Percentiles rank a stretch among this genome's conserved stretches.
These are phyloP conservation scores for Sinelater perroti DNA, from an alignment of 2,888 invertebrate species.

Conservation along the genomic window DNA sequence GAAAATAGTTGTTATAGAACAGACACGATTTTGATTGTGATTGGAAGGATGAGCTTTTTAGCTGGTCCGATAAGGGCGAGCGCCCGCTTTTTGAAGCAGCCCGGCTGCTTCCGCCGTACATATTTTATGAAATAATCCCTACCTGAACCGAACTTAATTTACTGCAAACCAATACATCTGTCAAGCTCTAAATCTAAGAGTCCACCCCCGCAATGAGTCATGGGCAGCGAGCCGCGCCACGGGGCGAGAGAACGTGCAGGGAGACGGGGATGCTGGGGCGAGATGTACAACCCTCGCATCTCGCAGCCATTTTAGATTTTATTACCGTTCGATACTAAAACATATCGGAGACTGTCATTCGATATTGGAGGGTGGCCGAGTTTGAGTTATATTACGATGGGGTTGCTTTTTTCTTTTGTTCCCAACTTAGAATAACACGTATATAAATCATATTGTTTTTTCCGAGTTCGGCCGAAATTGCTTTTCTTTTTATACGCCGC, in stretches of 20 bases:
- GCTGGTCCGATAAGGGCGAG: too few relatives aligned
- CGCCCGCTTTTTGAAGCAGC: too few relatives aligned
- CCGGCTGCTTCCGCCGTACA: too few relatives aligned
- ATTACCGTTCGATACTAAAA: conserved; percentile 63
- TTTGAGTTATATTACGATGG: conserved; percentile 40
- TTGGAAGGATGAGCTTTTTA: too few relatives aligned
- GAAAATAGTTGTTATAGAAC: too few relatives aligned
- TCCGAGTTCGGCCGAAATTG: conserved; percentile 34
- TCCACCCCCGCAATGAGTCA: conserved; percentile 48
- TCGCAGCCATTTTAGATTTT: conserved; percentile 62
- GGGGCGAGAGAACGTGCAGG: conserved; percentile 37
- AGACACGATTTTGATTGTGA: too few relatives aligned
- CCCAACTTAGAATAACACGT: conserved; percentile 37
- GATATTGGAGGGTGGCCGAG: conserved; percentile 46
- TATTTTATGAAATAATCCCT: conserved; percentile 34
- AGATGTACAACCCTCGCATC: conserved; percentile 49
- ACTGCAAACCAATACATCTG: conserved; percentile 46
- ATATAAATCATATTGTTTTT: conserved; percentile 39
- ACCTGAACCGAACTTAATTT: conserved; percentile 44
- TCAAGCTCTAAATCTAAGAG: conserved; percentile 44
- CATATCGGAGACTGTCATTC: conserved; percentile 53
- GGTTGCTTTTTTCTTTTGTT: conserved; percentile 39
- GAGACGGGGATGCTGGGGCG: conserved; percentile 38
- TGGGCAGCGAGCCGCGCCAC: conserved; percentile 32
- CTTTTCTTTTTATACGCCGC: conserved; percentile 32